Conservation (phyloP, 53 echinoderm and acorn worm genomes). For the Apostichopus leukothele region DNA sequence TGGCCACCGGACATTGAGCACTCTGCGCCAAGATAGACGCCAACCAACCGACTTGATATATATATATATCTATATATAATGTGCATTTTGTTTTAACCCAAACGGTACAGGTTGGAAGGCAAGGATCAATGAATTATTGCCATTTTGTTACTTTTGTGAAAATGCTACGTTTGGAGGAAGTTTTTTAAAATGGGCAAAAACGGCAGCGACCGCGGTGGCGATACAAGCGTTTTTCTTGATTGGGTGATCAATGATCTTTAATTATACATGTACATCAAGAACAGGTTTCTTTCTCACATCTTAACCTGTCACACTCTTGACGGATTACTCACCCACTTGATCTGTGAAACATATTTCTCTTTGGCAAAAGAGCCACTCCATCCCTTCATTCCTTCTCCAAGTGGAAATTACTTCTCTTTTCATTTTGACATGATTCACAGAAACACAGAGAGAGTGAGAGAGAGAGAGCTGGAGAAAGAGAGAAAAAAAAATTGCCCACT, state of each 20-base stretch:
- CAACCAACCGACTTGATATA: too few relatives aligned
- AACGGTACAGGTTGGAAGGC: too few relatives aligned
- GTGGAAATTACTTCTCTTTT: constrained; percentile 27
- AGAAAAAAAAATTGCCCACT: constrained; percentile 7
- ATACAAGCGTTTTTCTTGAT: neutral
- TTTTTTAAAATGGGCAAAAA: too few relatives aligned
- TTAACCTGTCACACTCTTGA: constrained; percentile 1
- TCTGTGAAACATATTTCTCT: constrained; percentile 40
- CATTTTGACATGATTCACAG: constrained; percentile 38
- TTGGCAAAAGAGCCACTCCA: constrained; percentile 33
- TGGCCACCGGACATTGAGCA: too few relatives aligned
- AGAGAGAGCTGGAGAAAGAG: too few relatives aligned
- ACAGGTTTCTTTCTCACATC: neutral
- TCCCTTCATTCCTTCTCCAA: constrained; percentile 13
- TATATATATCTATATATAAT: too few relatives aligned
- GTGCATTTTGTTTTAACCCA: too few relatives aligned
- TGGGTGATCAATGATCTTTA: constrained; percentile 8
- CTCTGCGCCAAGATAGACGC: too few relatives aligned
- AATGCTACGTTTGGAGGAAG: too few relatives aligned
- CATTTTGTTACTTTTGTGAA: too few relatives aligned
- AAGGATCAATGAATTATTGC: too few relatives aligned
- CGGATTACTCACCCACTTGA: constrained; percentile 41
- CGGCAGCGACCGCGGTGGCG: neutral
- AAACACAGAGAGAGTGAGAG: neutral
- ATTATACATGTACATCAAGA: constrained; percentile 15